phyloP scores from a whole-genome alignment of 2,888 invertebrate species.

The Drosophila pullipes region DNA sequence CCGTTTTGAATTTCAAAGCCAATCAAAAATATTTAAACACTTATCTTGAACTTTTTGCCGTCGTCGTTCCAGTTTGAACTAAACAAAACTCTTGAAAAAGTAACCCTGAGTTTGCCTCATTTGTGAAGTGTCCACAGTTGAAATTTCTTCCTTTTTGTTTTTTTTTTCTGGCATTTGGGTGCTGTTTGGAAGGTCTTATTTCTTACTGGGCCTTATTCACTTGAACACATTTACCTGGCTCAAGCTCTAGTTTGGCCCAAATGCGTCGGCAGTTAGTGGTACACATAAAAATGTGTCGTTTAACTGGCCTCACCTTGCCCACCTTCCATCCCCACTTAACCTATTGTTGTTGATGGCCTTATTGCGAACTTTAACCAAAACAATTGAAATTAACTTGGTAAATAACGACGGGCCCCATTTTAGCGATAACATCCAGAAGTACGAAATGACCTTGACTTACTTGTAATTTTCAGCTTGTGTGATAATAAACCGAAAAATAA shows the following conservation, averaged over 20 bases:
- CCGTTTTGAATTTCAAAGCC: not conserved
- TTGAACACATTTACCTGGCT: constrained; percentile 12
- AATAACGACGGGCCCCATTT: not conserved
- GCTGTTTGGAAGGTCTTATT: constrained; percentile 50
- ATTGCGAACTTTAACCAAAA: constrained; percentile 29
- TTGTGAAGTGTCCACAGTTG: not conserved
- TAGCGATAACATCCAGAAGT: constrained; percentile 16
- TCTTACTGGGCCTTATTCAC: constrained; percentile 2
- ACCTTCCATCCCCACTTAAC: not conserved
- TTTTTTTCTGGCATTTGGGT: constrained; percentile 19
- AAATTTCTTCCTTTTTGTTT: constrained; percentile 8
- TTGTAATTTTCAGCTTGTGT: not conserved
- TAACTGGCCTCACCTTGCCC: not conserved
- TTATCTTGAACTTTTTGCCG: constrained; percentile 1
- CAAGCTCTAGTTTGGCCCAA: constrained; percentile 21
- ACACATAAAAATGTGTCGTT: constrained; percentile 13
- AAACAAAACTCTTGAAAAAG: constrained; percentile 9
- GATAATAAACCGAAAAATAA: not conserved
- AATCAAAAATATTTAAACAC: not conserved
- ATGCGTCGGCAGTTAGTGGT: constrained; percentile 30
- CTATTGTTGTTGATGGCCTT: constrained; percentile 2
- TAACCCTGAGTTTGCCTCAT: constrained; percentile 16
- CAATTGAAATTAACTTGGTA: constrained; percentile 34
- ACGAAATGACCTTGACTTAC: constrained; percentile 5
- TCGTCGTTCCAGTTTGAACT: not conserved